These are phyloP conservation scores for Formicarius rufipectus DNA, from an alignment of 2,113 vertebrate species.

Conservation along the genomic window DNA sequence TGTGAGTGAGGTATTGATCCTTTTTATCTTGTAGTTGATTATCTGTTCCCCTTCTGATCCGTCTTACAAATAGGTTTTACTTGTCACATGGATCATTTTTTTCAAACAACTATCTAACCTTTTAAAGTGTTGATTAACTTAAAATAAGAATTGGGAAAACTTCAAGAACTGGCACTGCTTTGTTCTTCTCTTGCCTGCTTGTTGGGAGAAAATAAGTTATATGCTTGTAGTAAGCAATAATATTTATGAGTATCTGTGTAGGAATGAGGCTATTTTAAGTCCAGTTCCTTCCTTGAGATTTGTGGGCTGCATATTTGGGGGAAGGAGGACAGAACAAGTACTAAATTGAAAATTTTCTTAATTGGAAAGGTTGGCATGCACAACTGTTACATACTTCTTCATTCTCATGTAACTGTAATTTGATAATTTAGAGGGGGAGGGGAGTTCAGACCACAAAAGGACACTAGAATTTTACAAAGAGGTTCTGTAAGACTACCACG, in stretches of 20 bases:
- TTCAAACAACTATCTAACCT: neutral
- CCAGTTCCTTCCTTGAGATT: neutral
- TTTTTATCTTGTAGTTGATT: neutral
- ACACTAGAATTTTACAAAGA: neutral
- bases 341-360: neutral
- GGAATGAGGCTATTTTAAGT: neutral
- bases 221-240: neutral
- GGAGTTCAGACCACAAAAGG: neutral
- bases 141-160: neutral
- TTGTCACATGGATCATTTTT: neutral
- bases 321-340: neutral
- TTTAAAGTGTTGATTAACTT: neutral
- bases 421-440: neutral
- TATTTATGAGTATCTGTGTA: neutral
- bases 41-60: neutral
- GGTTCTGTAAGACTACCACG: neutral
- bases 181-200: neutral
- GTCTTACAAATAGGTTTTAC: neutral
- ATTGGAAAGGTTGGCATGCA: neutral
- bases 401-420: neutral
- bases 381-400: neutral
- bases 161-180: neutral
- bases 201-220: neutral
- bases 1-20: neutral
- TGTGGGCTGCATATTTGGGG: neutral